A percentile compares a stretch with the other conserved stretches of the same genome.
Evolutionary conservation across 2,113 vertebrate genomes (phyloP).

Genomic region (Corythoichthys intestinalis): DNA sequence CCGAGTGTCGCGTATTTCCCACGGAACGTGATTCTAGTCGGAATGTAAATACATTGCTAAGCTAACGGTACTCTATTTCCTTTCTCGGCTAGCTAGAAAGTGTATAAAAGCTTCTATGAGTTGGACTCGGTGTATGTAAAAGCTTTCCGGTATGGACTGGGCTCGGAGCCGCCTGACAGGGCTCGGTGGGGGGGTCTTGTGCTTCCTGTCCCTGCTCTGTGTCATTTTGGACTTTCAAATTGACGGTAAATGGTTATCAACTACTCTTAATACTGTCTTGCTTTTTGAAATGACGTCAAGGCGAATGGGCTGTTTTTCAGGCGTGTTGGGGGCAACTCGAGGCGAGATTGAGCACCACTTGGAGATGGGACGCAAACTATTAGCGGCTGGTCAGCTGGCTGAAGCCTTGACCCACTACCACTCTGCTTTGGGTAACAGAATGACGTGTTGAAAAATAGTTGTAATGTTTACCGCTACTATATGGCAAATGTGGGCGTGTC

Average conservation of each 20-base stretch:
- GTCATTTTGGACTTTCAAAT: constrained; percentile 80
- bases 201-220: constrained; percentile 75
- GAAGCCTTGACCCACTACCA: constrained; percentile 83
- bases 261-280: neutral
- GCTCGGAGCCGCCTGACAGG: constrained; percentile 57
- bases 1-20: neutral
- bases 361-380: constrained; percentile 81
- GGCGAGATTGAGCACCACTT: constrained; percentile 82
- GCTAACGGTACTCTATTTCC: neutral
- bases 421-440: constrained; percentile 78
- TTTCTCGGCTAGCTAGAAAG: no score
- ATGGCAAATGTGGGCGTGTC: neutral
- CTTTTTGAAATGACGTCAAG: neutral
- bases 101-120: constrained; percentile 22
- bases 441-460: no score
- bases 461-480: neutral
- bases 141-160: constrained; percentile 57
- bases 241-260: constrained; percentile 64
- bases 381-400: constrained; percentile 81
- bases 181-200: constrained; percentile 65
- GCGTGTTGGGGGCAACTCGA: constrained; percentile 73
- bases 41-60: constrained; percentile 58
- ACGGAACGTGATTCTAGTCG: neutral
- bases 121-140: constrained; percentile 17
- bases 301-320: constrained; percentile 40